phyloP scores from a whole-genome alignment of 2,888 invertebrate species.

The Oxyteleia sp. region DNA sequence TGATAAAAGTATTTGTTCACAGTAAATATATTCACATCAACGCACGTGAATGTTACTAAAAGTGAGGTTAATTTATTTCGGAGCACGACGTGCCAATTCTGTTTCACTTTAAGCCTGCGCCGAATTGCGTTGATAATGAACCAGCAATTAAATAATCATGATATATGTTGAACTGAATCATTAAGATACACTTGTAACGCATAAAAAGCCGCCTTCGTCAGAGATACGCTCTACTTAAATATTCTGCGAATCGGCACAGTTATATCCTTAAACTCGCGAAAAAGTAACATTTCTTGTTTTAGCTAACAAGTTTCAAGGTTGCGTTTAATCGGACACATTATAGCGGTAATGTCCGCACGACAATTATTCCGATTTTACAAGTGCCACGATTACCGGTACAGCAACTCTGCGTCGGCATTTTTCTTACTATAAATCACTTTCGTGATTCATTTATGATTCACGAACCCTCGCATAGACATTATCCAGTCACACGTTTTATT shows the following conservation, averaged over 20 bases:
- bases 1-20: no score
- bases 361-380: conserved; percentile 27
- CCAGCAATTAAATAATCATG: no score
- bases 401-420: not conserved
- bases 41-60: no score
- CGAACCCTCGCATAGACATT: not conserved
- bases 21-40: no score
- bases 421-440: conserved; percentile 10
- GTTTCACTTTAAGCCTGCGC: no score
- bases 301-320: conserved; percentile 28
- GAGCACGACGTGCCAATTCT: no score
- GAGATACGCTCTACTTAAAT: conserved; percentile 40
- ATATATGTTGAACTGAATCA: no score
- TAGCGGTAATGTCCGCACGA: conserved; percentile 10
- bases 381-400: conserved; percentile 3
- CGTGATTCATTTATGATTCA: conserved; percentile 8
- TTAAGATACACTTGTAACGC: no score
- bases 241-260: conserved; percentile 12
- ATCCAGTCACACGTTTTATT: not conserved
- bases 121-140: no score
- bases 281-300: conserved; percentile 27
- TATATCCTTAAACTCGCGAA: conserved; percentile 16
- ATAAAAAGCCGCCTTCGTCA: no score
- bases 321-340: conserved; percentile 15
- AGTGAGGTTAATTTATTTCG: no score